Base-by-base conservation (phyloP, 2,888 invertebrate genomes). In the Entomobrya multifasciata region DNA sequence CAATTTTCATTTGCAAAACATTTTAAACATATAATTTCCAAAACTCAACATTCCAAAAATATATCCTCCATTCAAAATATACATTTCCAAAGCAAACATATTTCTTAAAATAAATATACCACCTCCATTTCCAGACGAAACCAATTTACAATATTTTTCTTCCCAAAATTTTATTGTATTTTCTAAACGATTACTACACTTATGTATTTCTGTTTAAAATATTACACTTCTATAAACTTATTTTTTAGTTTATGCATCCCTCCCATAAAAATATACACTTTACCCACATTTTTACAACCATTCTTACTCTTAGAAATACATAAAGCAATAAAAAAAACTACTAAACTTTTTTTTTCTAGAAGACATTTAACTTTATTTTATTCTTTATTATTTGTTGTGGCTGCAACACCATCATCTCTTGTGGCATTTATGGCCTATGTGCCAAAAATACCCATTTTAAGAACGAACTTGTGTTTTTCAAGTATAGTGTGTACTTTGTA, bases 401-500 rank as follows among this genome's bases (percentile, higher is more conserved):
- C 82, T 60, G 60, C n/a, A 49, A n/a, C n/a, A n/a, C 4, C 44
- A 5, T 44, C 44, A 13, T 5, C 25, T 67, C 13, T 25, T 41
- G 8, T 65, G 67, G 44, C 67, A 52, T 74, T 49, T 30, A 74
- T 30, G 27, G 36, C 79, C 44, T n/a, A n/a, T 79, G 70, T 57
- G 81, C 81, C 81, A 81, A 81, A 81, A 81, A 81, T 81, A 72
- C 62, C 57, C 72, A n/a, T 74, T 74, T 74, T 27, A 74, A 74
- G 72, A 52, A 52, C 72, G 44, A 47, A 25, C 44, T 22, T 57
- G 10, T 60, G 20, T 74, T 4, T 52, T 8, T 10, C 25, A 30
- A n/a, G n/a, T n/a, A n/a, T n/a, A n/a, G n/a, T n/a, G n/a, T n/a
- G n/a, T n/a, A n/a, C n/a, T n/a, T n/a, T n/a, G n/a, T n/a, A n/a